Percentiles rank a stretch among this genome's conserved stretches.
Conservation (phyloP, 2,797 vertebrate genomes). For the Emydoidea blandingii region DNA sequence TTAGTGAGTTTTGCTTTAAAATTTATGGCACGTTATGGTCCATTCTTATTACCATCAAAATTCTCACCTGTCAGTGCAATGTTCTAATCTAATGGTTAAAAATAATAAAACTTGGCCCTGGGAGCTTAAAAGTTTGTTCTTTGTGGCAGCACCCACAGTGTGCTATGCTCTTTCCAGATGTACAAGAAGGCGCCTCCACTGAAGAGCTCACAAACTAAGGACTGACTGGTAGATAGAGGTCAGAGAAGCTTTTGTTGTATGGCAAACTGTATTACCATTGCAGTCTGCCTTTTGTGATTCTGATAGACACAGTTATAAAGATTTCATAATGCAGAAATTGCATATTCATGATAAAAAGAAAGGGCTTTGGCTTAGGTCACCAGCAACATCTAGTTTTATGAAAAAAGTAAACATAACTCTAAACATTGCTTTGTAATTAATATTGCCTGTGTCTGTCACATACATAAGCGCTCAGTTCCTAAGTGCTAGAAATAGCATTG, state of each 20-base stretch:
- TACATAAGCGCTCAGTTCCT: background rate
- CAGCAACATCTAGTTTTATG: background rate
- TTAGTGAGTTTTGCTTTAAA: conserved; percentile 3
- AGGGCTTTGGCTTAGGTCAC: background rate
- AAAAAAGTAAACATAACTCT: background rate
- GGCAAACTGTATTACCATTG: background rate
- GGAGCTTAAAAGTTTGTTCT: background rate
- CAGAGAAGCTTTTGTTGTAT: background rate
- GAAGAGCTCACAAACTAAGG: background rate
- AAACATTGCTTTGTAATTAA: background rate
- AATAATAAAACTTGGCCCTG: background rate
- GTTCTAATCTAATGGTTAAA: background rate
- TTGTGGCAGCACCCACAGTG: no score
- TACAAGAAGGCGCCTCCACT: background rate
- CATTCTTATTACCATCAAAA: background rate
- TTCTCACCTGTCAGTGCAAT: background rate
- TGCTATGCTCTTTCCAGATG: background rate
- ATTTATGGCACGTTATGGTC: background rate
- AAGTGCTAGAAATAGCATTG: background rate
- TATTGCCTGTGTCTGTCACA: background rate
- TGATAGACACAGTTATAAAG: background rate
- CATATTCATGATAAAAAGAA: background rate
- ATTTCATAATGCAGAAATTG: background rate
- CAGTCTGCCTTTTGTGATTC: conserved; percentile 19
- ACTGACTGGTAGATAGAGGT: background rate